These are phyloP conservation scores for Corythornis cristatus DNA, from an alignment of 2,113 vertebrate genomes.

Conservation along the genomic window DNA sequence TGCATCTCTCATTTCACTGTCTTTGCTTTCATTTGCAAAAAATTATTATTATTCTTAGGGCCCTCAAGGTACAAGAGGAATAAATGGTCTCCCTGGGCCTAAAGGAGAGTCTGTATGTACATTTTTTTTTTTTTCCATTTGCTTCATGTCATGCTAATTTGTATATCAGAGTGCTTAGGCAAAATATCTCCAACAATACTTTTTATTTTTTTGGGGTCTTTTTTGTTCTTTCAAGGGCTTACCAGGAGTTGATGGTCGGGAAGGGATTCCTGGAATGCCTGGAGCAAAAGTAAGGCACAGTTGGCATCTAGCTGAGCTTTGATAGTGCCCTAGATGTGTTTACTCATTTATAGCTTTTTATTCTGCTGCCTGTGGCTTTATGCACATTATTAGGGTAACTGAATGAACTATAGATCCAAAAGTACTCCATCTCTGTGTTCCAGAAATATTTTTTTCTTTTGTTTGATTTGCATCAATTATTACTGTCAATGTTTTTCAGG, in stretches of 20 bases:
- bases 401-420: neutral
- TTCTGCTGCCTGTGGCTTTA: neutral
- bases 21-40: neutral
- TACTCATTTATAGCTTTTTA: neutral
- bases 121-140: neutral
- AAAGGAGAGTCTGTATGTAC: constrained; percentile 92
- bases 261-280: constrained; percentile 95
- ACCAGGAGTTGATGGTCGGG: constrained; percentile 89
- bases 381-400: neutral
- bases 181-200: neutral
- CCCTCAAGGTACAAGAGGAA: constrained; percentile 86
- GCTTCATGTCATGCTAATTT: neutral
- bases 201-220: neutral
- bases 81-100: constrained; percentile 90
- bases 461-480: neutral
- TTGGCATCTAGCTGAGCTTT: neutral
- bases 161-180: neutral
- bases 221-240: constrained; percentile 81
- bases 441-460: neutral
- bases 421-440: neutral
- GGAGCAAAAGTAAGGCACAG: constrained; percentile 87
- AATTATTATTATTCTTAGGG: constrained; percentile 78
- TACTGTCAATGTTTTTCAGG: constrained; percentile 76
- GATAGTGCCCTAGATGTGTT: neutral
- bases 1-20: neutral